Evolutionary conservation across 2,888 invertebrate genomes (phyloP).

Genomic region (Bellardia pandia): DNA sequence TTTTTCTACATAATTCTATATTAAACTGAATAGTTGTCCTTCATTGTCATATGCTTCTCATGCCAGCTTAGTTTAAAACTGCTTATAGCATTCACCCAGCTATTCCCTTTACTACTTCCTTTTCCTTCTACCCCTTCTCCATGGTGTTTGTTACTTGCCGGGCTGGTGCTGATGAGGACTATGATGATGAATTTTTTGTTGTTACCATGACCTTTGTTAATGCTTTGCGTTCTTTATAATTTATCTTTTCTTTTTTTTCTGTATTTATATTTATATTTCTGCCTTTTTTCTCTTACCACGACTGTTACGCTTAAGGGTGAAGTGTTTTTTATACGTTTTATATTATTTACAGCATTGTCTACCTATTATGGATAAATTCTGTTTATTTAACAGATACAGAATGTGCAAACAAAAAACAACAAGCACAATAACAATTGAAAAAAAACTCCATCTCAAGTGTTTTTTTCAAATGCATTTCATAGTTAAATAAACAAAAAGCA

Average conservation of each 20-base stretch:
- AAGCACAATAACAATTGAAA: slow-evolving; percentile 39
- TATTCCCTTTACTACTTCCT: slow-evolving; percentile 22
- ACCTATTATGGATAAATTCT: slow-evolving; percentile 57
- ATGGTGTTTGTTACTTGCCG: not conserved
- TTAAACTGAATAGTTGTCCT: slow-evolving; percentile 66
- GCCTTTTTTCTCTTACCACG: not conserved
- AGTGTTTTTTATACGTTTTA: slow-evolving; percentile 59
- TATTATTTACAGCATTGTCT: slow-evolving; percentile 64
- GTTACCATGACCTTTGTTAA: slow-evolving; percentile 74
- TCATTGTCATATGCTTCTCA: slow-evolving; percentile 64
- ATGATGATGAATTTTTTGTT: slow-evolving; percentile 18
- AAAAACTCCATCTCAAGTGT: slow-evolving; percentile 49
- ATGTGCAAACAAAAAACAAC: slow-evolving; percentile 17
- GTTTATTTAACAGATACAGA: slow-evolving; percentile 60
- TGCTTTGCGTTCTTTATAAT: slow-evolving; percentile 58
- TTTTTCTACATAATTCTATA: slow-evolving; percentile 45
- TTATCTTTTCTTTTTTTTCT: slow-evolving; percentile 25
- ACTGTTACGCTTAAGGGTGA: slow-evolving; percentile 47
- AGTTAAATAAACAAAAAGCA: slow-evolving; percentile 44
- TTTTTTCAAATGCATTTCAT: slow-evolving; percentile 47
- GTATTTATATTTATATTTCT: slow-evolving; percentile 17
- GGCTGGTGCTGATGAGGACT: slow-evolving; percentile 41
- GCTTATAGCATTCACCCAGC: slow-evolving; percentile 17
- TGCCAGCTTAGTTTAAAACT: slow-evolving; percentile 12
- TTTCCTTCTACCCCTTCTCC: not conserved